Base-by-base conservation (phyloP, 35 echinoderm and acorn worm species). In the Ophiothrix spiculata region DNA sequence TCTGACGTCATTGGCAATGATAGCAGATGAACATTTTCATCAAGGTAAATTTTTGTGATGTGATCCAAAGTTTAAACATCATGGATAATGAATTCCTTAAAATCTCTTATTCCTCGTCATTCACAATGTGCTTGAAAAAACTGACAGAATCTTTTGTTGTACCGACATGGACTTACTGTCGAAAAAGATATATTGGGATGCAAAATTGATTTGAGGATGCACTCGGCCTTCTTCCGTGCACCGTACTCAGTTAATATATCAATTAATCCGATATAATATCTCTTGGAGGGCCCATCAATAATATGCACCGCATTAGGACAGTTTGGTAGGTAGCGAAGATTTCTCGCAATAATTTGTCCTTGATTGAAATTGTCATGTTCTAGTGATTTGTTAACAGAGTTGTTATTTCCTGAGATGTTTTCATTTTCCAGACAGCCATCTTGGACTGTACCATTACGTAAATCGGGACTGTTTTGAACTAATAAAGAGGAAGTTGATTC, bases 211-310 rank as follows among this genome's bases (percentile, higher is more conserved):
- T 93, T 93, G 21, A 84, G 46, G 4, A 88, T n/a, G 31, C 78
- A 38, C 73, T 93, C 91, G 23, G 85, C 31, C 56, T 86, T 88
- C 77, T 93, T 93, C 76, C 74, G 78, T 34, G 39, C 25, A 1
- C 16, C 79, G 45, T 89, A 93, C 56, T 64, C 79, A 21, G 80
- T 78, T 1, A 93, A 84, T 79, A 93, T 83, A 34, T 93, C 91
- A 69, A 93, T 89, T 15, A 93, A 79, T 39, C 91, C 91, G 35
- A 93, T 25, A 42, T 84, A 93, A 81, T 93, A 93, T 28, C 91
- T 80, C 15, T 93, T 81, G 0, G 73, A 19, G 0, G 35, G 56
- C 31, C 91, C 91, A 49, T 93, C 86, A 6, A 93, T 74, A 39
- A 93, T 74, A 77, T 93, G 91, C 35, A 89, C 33, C 0, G 91